Evolutionary conservation across 2,888 invertebrate genomes (phyloP).

Genomic region (Hermaeophaga mercurialis): DNA sequence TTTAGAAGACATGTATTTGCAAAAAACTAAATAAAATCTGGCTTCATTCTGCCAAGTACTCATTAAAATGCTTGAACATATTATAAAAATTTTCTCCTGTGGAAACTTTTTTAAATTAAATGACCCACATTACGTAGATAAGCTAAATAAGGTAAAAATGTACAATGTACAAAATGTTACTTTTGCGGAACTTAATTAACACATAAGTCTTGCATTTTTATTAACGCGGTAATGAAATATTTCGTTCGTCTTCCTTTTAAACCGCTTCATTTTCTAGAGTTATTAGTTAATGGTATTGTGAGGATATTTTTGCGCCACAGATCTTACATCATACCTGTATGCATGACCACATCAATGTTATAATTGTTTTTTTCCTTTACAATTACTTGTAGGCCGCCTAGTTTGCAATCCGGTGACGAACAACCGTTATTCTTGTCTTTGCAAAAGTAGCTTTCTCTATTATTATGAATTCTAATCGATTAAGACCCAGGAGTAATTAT

Average conservation of each 20-base stretch:
- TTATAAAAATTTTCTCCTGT: background rate
- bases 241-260: background rate
- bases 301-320: background rate
- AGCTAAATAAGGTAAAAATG: background rate
- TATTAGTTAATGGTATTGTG: background rate
- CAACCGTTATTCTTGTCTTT: constrained; percentile 5
- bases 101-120: background rate
- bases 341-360: constrained; percentile 1
- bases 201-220: background rate
- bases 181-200: background rate
- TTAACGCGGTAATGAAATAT: background rate
- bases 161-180: background rate
- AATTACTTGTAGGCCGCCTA: constrained; percentile 1
- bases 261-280: background rate
- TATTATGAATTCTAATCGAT: constrained; percentile 1
- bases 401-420: constrained; percentile 1
- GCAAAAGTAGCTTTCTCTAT: constrained; percentile 2
- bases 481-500: no score
- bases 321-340: background rate
- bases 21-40: no score
- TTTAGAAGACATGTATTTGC: no score
- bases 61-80: background rate
- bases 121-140: background rate
- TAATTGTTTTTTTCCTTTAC: constrained; percentile 5
- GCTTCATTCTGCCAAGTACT: background rate